A percentile compares a stretch with the other conserved stretches of the same genome.
These are phyloP conservation scores for Coregonus suidteri DNA, from an alignment of 2,797 vertebrate genomes.

Conservation along the genomic window DNA sequence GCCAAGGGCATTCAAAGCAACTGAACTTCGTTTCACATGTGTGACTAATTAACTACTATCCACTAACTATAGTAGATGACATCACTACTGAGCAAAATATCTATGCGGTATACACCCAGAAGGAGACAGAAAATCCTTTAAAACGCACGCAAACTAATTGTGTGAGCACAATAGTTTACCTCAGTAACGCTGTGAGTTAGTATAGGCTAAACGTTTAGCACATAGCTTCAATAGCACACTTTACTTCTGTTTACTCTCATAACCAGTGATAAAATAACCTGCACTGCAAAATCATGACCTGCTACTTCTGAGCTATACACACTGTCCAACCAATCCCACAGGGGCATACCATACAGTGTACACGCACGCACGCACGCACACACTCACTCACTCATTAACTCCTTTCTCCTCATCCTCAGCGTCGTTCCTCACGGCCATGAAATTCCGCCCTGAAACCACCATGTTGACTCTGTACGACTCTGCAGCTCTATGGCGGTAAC, in stretches of 20 bases:
- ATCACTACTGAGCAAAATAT: not conserved
- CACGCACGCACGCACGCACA: not conserved
- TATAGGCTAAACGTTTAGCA: not conserved
- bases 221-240: not conserved
- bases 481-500: not conserved
- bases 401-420: slow-evolving; percentile 6
- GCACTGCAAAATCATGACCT: not conserved
- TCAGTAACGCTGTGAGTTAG: not conserved
- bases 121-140: not conserved
- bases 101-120: not conserved
- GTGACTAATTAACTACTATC: not conserved
- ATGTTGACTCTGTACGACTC: slow-evolving; percentile 1
- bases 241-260: not conserved
- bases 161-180: not conserved
- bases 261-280: not conserved
- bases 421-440: slow-evolving; percentile 10
- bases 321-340: too few relatives aligned
- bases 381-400: slow-evolving; percentile 1
- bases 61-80: not conserved
- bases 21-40: too few relatives aligned
- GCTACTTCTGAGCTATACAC: too few relatives aligned
- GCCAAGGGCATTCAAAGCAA: not conserved
- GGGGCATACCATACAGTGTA: not conserved
- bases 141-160: not conserved
- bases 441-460: not conserved